phyloP scores from a whole-genome alignment of 2,888 invertebrate genomes.

The Synergus umbraculus region DNA sequence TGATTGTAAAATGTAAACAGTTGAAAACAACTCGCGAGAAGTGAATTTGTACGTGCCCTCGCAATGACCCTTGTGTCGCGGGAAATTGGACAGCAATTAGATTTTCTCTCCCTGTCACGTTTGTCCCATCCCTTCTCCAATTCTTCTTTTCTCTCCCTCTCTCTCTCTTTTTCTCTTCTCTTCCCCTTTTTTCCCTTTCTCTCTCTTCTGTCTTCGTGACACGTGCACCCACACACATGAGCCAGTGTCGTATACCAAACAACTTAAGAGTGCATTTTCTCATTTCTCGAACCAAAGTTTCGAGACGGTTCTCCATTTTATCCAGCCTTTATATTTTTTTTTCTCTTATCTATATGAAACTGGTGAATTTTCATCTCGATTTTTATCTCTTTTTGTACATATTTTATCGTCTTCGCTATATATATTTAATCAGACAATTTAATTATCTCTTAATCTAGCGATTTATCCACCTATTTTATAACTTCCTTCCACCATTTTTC shows the following conservation, averaged over 20 bases:
- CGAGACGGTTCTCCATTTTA: conserved; percentile 54
- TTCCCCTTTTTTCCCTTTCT: conserved; percentile 4
- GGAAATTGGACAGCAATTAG: conserved; percentile 62
- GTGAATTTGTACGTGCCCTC: conserved; percentile 52
- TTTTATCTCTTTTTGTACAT: too few species aligned
- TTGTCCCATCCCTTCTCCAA: conserved; percentile 53
- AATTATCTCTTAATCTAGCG: too few species aligned
- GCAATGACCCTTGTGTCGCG: conserved; percentile 56
- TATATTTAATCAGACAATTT: too few species aligned
- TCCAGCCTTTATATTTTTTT: conserved; percentile 42
- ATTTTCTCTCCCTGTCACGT: conserved; percentile 56
- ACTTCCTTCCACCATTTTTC: too few species aligned
- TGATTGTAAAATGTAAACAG: conserved; percentile 32
- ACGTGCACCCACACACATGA: conserved; percentile 47
- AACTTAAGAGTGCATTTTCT: conserved; percentile 57
- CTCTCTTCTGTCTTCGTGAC: conserved; percentile 22
- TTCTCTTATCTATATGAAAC: neutral
- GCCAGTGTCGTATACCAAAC: conserved; percentile 51
- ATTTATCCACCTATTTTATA: too few species aligned
- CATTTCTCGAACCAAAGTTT: conserved; percentile 58
- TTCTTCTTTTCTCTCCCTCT: conserved; percentile 48
- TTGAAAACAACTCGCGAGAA: conserved; percentile 44
- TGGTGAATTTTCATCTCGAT: too few species aligned
- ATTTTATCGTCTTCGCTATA: too few species aligned
- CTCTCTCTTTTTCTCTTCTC: conserved; percentile 49